These are phyloP conservation scores for Pyxicephalus adspersus DNA, from an alignment of 2,113 vertebrate genomes.

Conservation along the genomic window DNA sequence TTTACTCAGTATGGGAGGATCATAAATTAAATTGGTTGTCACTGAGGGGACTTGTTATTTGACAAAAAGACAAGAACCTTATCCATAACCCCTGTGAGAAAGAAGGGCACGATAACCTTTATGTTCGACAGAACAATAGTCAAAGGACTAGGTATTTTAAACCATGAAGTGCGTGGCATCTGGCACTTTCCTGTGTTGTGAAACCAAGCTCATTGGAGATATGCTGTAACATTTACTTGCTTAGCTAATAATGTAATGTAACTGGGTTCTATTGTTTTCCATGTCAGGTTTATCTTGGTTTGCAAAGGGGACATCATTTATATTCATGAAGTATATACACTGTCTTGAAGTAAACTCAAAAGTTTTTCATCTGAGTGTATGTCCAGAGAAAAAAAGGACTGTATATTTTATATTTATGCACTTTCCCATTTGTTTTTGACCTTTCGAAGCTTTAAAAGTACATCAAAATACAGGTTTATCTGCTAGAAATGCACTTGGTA, in stretches of 20 bases:
- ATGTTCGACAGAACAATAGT: constrained; percentile 45
- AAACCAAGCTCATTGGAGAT: constrained; percentile 3
- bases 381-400: too few species aligned
- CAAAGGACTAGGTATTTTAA: constrained; percentile 34
- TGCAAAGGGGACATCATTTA: background rate
- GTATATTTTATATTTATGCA: too few species aligned
- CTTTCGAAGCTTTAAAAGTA: too few species aligned
- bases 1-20: constrained; percentile 6
- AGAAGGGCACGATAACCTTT: constrained; percentile 44
- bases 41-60: constrained; percentile 15
- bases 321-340: background rate
- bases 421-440: too few species aligned
- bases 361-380: too few species aligned
- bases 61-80: constrained; percentile 19
- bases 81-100: constrained; percentile 14
- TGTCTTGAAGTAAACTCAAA: background rate
- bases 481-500: too few species aligned
- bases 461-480: too few species aligned
- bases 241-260: constrained; percentile 1
- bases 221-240: constrained; percentile 23
- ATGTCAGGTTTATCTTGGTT: constrained; percentile 11
- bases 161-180: background rate
- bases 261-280: background rate
- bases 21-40: constrained; percentile 40
- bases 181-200: constrained; percentile 14